These are phyloP conservation scores for Drosophila ambigua DNA, from an alignment of 1,140 invertebrate genomes.

Conservation along the genomic window DNA sequence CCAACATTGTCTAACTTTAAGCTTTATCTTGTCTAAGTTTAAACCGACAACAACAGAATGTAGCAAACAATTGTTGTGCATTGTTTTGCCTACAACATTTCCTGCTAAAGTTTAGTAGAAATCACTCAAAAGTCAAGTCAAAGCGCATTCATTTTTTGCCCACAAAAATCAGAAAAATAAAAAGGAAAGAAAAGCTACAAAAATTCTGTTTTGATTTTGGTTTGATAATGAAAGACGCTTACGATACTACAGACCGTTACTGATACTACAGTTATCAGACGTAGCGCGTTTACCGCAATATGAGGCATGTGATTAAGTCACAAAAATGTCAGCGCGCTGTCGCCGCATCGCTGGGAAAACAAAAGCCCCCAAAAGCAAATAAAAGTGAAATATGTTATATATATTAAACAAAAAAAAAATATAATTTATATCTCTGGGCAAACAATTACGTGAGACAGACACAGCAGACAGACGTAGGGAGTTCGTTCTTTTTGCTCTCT, in stretches of 20 bases:
- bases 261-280: too few species aligned
- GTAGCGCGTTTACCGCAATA: conserved; percentile 69
- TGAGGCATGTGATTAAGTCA: conserved; percentile 81
- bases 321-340: conserved; percentile 71
- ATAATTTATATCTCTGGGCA: conserved; percentile 69
- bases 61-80: neutral
- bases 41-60: conserved; percentile 3
- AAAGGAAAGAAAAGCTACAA: neutral
- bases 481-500: conserved; percentile 18
- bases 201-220: conserved; percentile 41
- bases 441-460: conserved; percentile 78
- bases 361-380: conserved; percentile 74
- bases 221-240: conserved; percentile 29
- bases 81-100: neutral
- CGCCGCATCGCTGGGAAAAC: conserved; percentile 73
- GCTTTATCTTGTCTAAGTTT: conserved; percentile 21
- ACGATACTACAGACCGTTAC: conserved; percentile 22
- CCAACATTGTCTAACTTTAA: conserved; percentile 7
- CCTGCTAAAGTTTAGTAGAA: neutral
- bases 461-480: conserved; percentile 4
- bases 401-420: conserved; percentile 33
- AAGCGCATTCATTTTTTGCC: conserved; percentile 22
- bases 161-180: neutral
- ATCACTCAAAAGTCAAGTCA: conserved; percentile 15
- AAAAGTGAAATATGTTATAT: conserved; percentile 34